These are phyloP conservation scores for Leucosticte australis DNA, from an alignment of 2,113 vertebrate genomes.

Conservation along the genomic window DNA sequence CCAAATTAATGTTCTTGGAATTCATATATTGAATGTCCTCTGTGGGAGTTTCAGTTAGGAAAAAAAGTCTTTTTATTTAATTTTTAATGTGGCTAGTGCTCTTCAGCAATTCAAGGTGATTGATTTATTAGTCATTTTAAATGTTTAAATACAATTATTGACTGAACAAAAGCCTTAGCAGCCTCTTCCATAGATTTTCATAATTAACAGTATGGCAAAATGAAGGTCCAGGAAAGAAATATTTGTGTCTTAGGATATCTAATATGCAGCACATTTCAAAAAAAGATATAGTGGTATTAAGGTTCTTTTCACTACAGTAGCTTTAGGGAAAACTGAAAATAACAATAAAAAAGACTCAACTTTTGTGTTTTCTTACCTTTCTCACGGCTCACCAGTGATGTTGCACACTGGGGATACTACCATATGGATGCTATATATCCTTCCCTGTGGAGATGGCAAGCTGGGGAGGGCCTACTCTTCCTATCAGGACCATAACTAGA, in stretches of 20 bases:
- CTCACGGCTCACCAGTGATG: background rate
- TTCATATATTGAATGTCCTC: background rate
- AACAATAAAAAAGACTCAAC: background rate
- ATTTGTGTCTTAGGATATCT: background rate
- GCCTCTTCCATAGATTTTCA: background rate
- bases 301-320: background rate
- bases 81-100: background rate
- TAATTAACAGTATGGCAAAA: background rate
- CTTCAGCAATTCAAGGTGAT: background rate
- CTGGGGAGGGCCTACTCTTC: background rate
- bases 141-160: background rate
- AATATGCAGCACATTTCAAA: background rate
- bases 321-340: background rate
- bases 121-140: background rate
- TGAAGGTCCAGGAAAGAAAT: background rate
- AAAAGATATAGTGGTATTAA: background rate
- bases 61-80: background rate
- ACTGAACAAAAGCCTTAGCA: background rate
- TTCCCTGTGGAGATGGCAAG: background rate
- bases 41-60: background rate
- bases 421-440: accelerated
- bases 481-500: background rate
- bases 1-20: background rate
- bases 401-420: background rate
- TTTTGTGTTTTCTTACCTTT: background rate